Evolutionary conservation across 2,888 invertebrate species (phyloP).

Genomic region (Drosophila subsilvestris): DNA sequence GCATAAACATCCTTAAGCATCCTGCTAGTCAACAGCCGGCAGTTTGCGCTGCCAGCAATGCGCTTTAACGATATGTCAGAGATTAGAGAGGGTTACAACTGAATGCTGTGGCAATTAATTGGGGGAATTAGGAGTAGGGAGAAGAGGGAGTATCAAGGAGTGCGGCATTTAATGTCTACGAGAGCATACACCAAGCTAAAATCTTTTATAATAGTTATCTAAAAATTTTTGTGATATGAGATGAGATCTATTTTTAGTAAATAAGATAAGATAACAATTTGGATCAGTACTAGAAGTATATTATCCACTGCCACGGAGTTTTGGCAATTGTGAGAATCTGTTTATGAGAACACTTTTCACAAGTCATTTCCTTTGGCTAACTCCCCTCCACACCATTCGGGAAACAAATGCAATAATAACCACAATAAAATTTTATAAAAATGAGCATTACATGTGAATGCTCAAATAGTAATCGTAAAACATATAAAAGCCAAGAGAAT

Average conservation of each 20-base stretch:
- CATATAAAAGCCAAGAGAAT: slow-evolving; percentile 49
- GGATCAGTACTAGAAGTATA: too few species aligned
- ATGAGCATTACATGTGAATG: slow-evolving; percentile 48
- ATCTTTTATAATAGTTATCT: too few species aligned
- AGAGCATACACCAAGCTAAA: too few species aligned
- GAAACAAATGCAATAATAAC: slow-evolving; percentile 73
- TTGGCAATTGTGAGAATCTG: not conserved
- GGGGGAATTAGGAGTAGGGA: slow-evolving; percentile 25
- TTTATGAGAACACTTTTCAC: not conserved
- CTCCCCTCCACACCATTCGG: not conserved
- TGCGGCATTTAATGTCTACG: not conserved
- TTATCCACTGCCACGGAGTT: too few species aligned
- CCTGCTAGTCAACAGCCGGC: slow-evolving; percentile 44
- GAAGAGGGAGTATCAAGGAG: not conserved
- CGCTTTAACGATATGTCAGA: slow-evolving; percentile 76
- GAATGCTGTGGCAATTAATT: slow-evolving; percentile 66
- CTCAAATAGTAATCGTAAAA: slow-evolving; percentile 21
- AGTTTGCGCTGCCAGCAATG: slow-evolving; percentile 65
- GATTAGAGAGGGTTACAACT: slow-evolving; percentile 60
- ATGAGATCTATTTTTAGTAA: too few species aligned
- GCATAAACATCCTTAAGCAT: slow-evolving; percentile 75
- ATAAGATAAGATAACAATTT: too few species aligned
- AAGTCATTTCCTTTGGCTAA: not conserved
- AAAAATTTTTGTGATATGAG: too few species aligned
- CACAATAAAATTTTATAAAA: slow-evolving; percentile 66